Evolutionary conservation across 1,140 invertebrate species (phyloP), one percentile per base, ranked within the genome.

Genomic region (Zaprionus africanus): DNA sequence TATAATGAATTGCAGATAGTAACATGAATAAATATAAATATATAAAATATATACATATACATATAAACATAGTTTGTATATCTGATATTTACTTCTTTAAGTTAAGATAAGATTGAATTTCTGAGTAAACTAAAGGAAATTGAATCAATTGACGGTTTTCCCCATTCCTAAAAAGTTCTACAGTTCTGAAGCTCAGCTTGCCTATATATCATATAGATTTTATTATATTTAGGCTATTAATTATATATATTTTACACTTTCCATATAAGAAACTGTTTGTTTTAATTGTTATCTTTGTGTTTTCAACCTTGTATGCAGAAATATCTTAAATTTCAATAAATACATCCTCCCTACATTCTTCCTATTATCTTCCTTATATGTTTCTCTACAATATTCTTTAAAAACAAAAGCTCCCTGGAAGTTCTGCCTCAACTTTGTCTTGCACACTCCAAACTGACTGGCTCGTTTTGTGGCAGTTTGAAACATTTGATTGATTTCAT

Each of bases 401-500:
- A 19, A 19, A 19, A 9, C 0, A 12, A 4, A 19, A 19, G 43
- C 5, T 46, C 17, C 2, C 41, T 43, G 17, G 13, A 2, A n/a
- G 41, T n/a, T 17, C n/a, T 17, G 2, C n/a, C 41, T 2, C 17
- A 46, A 19, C 19, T 49, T 11, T n/a, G n/a, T 41, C 13, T 41
- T 34, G 31, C 9, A 34, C 31, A 9, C 17, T 19, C 5, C 7
- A 49, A 19, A 49, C 17, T 46, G 4, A 9, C 38, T 49, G 7
- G n/a, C 24, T n/a, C 24, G 1, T 43, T 43, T 12, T 26, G 6
- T 31, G 28, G 28, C 28, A 31, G 9, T 11, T 34, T 34, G 31
- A 34, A 34, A 11, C 31, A 34, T 34, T 34, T 75, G 72, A 75
- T 75, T 70, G 72, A 75, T 75, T 43, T 28, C 56, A 34, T 73